Base-by-base conservation (phyloP, 1,140 invertebrate genomes). In the Scaptomyza graminum region DNA sequence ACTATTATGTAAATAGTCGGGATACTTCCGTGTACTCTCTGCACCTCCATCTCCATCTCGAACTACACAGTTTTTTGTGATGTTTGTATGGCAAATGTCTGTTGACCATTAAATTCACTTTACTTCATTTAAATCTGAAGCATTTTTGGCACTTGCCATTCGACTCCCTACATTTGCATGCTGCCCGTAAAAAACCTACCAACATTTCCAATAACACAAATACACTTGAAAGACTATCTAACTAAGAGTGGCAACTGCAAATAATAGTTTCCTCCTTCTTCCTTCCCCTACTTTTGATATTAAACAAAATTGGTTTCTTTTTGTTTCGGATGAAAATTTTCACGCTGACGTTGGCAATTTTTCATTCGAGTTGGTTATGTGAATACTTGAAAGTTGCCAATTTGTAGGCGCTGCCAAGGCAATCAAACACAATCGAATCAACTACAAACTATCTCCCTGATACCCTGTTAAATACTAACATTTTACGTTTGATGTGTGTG, bases 21-120 rank as follows among this genome's bases (percentile, higher is more conserved):
- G 44, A 34, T 28, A 57, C 67, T 60, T 25, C 18, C 46, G 28
- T 57, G 28, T 57, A 57, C 39, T 44, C 37, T 34, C 31, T 9
- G n/a, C n/a, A 1, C 31, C 31, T 34, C 31, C 1, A 1, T 34
- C 31, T 9, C 28, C 28, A 5, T 34, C 18, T 22, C 18, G 18
- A 22, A 22, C 18, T 34, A 34, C 2, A 41, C 41, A 57, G 56
- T 66, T 75, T 62, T 65, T 55, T 22, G 67, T 22, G 67, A 62
- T 72, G 72, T 78, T 78, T 75, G 66, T 74, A 70, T 66, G 75
- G 87, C 63, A 76, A 88, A 79, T 79, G 74, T 90, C 79, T 90
- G 87, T 76, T 90, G 87, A 90, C 87, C 82, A 90, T 90, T 90
- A 90, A 90, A 90, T 90, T 90, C 87, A 90, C 87, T 90, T 83